Percentiles rank a stretch among this genome's conserved stretches.
Conservation (phyloP, 2,797 vertebrate species). For the Leptatherina wallacei region DNA sequence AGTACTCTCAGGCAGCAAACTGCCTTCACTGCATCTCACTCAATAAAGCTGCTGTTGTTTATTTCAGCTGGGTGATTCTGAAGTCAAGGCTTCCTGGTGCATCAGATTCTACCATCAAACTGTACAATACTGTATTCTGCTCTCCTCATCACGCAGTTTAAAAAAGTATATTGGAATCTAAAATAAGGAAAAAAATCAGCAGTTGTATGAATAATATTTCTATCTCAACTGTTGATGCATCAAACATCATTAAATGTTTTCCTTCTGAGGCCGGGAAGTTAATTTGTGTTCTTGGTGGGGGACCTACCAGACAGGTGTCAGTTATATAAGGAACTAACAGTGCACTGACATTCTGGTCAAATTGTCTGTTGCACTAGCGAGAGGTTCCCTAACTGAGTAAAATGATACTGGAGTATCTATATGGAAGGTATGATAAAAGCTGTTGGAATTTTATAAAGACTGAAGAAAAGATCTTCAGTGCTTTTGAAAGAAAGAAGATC, state of each 20-base stretch:
- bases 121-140: neutral
- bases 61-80: neutral
- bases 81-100: neutral
- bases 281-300: neutral
- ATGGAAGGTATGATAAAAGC: too few species aligned
- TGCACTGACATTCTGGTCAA: too few species aligned
- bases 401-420: too few species aligned
- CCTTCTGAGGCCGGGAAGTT: neutral
- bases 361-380: too few species aligned
- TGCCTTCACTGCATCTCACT: neutral
- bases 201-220: too few species aligned
- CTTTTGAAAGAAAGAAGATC: too few species aligned
- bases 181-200: neutral
- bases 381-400: too few species aligned
- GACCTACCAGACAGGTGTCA: neutral
- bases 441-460: too few species aligned
- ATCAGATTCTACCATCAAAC: neutral
- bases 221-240: too few species aligned
- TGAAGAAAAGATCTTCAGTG: too few species aligned
- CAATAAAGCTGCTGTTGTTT: neutral
- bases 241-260: neutral
- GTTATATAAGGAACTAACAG: neutral
- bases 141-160: neutral
- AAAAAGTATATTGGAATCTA: neutral
- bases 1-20: slow-evolving; percentile 10